Conservation (phyloP, 2,888 invertebrate species). For the Sipha maydis region DNA sequence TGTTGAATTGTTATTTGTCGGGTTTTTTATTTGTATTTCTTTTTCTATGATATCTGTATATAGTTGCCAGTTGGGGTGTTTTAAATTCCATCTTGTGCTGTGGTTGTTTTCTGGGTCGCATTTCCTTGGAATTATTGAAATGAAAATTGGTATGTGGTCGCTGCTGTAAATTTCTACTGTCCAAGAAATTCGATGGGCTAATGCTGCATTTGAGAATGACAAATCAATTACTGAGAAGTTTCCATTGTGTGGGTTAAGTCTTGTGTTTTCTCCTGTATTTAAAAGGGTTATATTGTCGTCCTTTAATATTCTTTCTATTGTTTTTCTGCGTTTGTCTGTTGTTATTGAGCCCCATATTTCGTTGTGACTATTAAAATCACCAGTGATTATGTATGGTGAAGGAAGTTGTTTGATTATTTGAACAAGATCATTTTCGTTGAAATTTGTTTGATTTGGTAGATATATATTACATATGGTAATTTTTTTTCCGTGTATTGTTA, state of each 20-base stretch:
- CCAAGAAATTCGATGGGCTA: slow-evolving; percentile 8
- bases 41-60: not conserved
- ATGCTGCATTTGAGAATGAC: not conserved
- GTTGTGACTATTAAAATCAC: not conserved
- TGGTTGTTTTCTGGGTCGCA: not conserved
- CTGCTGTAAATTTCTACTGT: not conserved
- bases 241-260: slow-evolving; percentile 11
- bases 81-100: not conserved
- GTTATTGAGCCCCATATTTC: not conserved
- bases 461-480: slow-evolving; percentile 16
- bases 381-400: not conserved
- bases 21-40: not conserved
- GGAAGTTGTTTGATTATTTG: not conserved
- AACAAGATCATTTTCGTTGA: not conserved
- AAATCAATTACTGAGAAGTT: slow-evolving; percentile 7
- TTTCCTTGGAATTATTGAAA: not conserved
- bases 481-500: not conserved
- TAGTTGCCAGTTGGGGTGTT: not conserved
- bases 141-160: not conserved
- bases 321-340: not conserved
- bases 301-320: not conserved
- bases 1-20: not conserved
- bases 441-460: slow-evolving; percentile 19
- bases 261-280: not conserved
- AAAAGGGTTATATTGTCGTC: not conserved